These are phyloP conservation scores for Lasiurus cinereus DNA, from an alignment of 2,113 vertebrate genomes.

Conservation along the genomic window DNA sequence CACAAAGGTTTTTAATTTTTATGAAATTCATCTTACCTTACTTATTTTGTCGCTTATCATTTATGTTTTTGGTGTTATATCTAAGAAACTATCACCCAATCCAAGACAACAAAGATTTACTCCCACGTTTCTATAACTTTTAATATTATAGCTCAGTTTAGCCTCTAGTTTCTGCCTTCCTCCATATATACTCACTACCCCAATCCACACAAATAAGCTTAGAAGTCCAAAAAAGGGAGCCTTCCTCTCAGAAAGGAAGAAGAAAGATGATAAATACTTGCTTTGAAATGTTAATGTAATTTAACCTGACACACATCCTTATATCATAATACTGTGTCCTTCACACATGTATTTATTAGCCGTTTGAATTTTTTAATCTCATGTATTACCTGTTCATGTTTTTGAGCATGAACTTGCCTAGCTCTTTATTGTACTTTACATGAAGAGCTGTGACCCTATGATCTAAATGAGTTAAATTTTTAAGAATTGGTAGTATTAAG, in stretches of 20 bases:
- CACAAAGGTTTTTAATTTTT: background rate
- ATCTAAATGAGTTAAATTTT: slow-evolving; percentile 52
- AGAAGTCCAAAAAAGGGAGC: slow-evolving; percentile 7
- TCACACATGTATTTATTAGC: background rate
- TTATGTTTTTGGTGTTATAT: slow-evolving; percentile 40
- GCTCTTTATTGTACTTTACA: background rate
- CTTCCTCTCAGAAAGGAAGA: slow-evolving; percentile 46
- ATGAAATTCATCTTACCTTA: background rate
- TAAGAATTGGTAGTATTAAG: background rate
- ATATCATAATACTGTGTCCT: background rate
- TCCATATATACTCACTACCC: background rate
- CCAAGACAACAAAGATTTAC: background rate
- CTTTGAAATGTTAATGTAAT: slow-evolving; percentile 57
- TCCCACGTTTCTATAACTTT: slow-evolving; percentile 12
- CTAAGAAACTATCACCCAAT: slow-evolving; percentile 14
- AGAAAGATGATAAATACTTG: slow-evolving; percentile 34
- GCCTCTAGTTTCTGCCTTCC: slow-evolving; percentile 20
- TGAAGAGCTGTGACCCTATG: background rate
- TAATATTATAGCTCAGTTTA: slow-evolving; percentile 31
- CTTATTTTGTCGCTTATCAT: background rate
- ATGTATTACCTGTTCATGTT: background rate
- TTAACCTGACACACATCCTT: slow-evolving; percentile 32
- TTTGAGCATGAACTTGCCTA: background rate
- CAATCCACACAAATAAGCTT: background rate
- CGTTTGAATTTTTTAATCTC: slow-evolving; percentile 47